Conservation (phyloP, 2,888 invertebrate genomes). For the Nomada lathburiana region DNA sequence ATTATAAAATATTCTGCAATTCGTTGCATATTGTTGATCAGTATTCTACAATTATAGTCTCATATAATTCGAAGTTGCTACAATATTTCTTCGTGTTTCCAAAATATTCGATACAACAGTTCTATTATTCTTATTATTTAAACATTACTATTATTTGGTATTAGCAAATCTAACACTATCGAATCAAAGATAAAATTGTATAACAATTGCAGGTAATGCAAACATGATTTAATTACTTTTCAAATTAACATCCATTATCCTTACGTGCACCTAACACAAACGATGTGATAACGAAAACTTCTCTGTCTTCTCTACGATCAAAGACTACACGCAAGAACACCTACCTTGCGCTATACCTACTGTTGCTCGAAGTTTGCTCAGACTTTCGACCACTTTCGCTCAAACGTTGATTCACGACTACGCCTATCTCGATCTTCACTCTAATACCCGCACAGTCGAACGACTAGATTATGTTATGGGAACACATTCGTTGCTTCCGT, state of each 20-base stretch:
- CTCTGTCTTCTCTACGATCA: neutral
- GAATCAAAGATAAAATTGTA: too few species aligned
- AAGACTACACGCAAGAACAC: slow-evolving; percentile 1
- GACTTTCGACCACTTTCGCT: slow-evolving; percentile 26
- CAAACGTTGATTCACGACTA: neutral
- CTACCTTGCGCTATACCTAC: slow-evolving; percentile 8
- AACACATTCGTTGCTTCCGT: slow-evolving; percentile 38
- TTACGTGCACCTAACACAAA: too few species aligned
- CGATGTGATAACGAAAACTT: neutral
- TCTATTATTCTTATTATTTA: too few species aligned
- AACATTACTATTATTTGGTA: too few species aligned
- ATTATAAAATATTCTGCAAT: too few species aligned
- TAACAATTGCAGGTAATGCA: too few species aligned
- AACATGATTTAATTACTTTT: too few species aligned
- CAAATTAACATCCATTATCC: too few species aligned
- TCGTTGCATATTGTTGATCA: too few species aligned
- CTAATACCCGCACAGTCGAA: neutral
- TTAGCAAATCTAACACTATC: too few species aligned
- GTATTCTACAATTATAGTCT: too few species aligned
- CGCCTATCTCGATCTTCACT: slow-evolving; percentile 10
- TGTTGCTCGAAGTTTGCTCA: slow-evolving; percentile 18
- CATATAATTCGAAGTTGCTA: too few species aligned
- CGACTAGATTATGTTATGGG: slow-evolving; percentile 17
- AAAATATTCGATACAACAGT: neutral
- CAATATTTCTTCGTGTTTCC: neutral